These are phyloP conservation scores for Bubo scandiacus DNA, from an alignment of 2,113 vertebrate genomes.

Conservation along the genomic window DNA sequence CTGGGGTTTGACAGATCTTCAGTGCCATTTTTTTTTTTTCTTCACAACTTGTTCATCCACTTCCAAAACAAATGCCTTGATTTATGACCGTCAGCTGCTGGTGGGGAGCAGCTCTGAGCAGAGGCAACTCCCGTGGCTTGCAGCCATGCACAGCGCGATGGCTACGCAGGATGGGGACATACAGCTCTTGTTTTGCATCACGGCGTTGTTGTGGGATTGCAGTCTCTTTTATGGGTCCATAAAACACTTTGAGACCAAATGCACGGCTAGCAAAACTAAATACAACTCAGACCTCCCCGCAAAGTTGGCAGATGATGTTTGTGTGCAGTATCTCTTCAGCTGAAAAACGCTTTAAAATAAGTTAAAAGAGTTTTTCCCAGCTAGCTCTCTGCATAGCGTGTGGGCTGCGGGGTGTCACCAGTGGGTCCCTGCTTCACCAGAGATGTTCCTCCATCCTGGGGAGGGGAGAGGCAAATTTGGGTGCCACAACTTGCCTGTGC, in stretches of 20 bases:
- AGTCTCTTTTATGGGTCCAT: not conserved
- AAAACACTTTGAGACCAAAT: not conserved
- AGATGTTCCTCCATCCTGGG: fast-evolving
- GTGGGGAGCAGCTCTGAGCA: not conserved
- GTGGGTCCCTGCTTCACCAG: not conserved
- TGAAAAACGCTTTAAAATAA: not conserved
- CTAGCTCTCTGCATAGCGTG: too few relatives aligned
- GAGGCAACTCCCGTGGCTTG: not conserved
- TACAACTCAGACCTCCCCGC: not conserved
- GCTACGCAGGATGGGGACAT: fast-evolving
- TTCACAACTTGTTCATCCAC: too few relatives aligned
- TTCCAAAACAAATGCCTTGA: not conserved
- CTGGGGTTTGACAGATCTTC: not conserved
- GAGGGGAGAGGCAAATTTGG: not conserved
- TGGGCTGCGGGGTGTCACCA: not conserved
- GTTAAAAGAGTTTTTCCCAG: not conserved
- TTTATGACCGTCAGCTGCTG: not conserved
- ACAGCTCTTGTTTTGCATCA: not conserved
- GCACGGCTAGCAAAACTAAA: not conserved
- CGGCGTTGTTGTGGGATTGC: not conserved
- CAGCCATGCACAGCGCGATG: fast-evolving
- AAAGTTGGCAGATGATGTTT: not conserved
- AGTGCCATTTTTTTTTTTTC: not conserved
- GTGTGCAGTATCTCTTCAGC: too few relatives aligned
- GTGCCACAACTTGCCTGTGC: too few relatives aligned